phyloP scores from a whole-genome alignment of 2,113 vertebrate species.

The Dunckerocampus dactyliophorus region DNA sequence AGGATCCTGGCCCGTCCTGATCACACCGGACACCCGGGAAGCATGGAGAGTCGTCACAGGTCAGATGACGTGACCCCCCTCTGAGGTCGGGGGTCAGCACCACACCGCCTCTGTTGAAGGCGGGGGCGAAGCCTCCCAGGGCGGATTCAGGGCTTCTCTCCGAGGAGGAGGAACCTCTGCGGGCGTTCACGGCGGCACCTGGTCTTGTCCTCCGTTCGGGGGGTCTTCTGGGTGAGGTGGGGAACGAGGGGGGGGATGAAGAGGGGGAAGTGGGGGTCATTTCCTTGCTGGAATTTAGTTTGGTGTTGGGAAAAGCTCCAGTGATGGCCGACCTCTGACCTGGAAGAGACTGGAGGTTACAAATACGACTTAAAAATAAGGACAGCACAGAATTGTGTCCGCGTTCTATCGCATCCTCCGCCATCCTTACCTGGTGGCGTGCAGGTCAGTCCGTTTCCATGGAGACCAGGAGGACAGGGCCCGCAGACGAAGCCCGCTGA shows the following conservation, averaged over 20 bases:
- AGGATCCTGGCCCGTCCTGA: slow-evolving; percentile 52
- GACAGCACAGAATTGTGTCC: slow-evolving; percentile 8
- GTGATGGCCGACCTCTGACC: slow-evolving; percentile 39
- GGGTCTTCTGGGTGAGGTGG: slow-evolving; percentile 32
- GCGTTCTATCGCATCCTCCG: no score
- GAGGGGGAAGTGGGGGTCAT: slow-evolving; percentile 24
- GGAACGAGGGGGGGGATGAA: slow-evolving; percentile 28
- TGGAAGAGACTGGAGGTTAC: slow-evolving; percentile 68
- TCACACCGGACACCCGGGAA: slow-evolving; percentile 79
- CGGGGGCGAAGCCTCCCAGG: slow-evolving; percentile 26
- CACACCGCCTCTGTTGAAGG: slow-evolving; percentile 22
- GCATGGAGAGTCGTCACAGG: slow-evolving; percentile 76
- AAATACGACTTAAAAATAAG: slow-evolving; percentile 47
- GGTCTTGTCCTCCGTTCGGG: slow-evolving; percentile 29
- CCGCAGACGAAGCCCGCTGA: slow-evolving; percentile 69
- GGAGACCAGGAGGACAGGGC: slow-evolving; percentile 66
- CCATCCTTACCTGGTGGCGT: slow-evolving; percentile 42
- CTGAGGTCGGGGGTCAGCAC: slow-evolving; percentile 40
- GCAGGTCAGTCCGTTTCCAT: slow-evolving; percentile 68
- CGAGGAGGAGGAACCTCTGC: slow-evolving; percentile 25
- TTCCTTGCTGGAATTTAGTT: slow-evolving; percentile 36
- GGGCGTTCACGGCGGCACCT: slow-evolving; percentile 24
- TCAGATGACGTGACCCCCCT: slow-evolving; percentile 29
- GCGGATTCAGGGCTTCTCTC: slow-evolving; percentile 31
- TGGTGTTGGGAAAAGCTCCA: slow-evolving; percentile 16